phyloP scores from a whole-genome alignment of 2,113 vertebrate species.

The Cyanoramphus novaezelandiae region DNA sequence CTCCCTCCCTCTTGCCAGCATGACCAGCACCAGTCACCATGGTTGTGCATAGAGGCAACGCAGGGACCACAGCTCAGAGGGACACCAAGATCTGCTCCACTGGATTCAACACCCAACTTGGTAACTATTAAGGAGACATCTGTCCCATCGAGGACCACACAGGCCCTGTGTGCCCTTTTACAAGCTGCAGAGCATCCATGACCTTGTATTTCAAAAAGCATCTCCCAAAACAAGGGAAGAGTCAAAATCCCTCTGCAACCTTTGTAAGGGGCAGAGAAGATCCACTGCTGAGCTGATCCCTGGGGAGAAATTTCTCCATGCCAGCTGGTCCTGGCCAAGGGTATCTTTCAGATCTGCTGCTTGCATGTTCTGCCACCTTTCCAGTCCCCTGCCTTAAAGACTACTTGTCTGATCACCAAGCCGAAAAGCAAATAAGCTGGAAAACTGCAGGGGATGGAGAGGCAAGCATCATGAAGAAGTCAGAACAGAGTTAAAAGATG shows the following conservation, averaged over 20 bases:
- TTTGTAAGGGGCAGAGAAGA: background rate
- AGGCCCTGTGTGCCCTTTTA: background rate
- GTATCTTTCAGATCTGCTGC: background rate
- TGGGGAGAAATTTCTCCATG: background rate
- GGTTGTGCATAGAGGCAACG: background rate
- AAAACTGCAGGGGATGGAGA: background rate
- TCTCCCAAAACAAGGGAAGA: background rate
- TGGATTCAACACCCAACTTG: background rate
- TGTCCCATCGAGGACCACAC: background rate
- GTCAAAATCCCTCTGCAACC: background rate
- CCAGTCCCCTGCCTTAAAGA: background rate
- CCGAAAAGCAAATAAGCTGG: background rate
- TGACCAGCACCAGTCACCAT: rapidly evolving
- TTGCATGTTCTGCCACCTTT: background rate
- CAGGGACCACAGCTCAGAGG: background rate
- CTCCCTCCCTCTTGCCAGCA: background rate
- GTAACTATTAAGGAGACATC: background rate
- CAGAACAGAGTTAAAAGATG: background rate
- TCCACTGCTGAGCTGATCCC: background rate
- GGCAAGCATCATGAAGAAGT: background rate
- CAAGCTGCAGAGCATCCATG: background rate
- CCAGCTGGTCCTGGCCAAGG: background rate
- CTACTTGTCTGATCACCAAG: background rate
- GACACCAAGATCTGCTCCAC: background rate
- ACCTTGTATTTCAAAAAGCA: background rate